Evolutionary conservation across 2,113 vertebrate genomes (phyloP), one percentile per base, ranked within the genome.

Genomic region (Hippotragus niger): DNA sequence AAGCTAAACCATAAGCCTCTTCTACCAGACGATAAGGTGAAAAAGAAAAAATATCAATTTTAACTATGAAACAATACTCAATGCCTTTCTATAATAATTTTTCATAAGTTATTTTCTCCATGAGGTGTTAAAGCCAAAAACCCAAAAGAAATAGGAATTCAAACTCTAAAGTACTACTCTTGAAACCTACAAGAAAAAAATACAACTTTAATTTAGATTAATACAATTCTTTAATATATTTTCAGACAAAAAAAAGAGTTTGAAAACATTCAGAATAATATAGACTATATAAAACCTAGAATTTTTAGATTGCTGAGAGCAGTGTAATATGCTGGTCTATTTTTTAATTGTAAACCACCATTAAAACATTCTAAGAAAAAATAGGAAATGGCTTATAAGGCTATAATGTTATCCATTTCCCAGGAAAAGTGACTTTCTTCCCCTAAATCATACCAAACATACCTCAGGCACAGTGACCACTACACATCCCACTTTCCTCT

Each of bases 151-250:
- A 82, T 0, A 57, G 9, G 21, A 81, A 97, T 84, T 76, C 89
- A 45, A 96, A 47, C 36, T 83, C 15, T 36, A 86, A 96, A 86
- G 15, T 52, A 86, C 47, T 87, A 60, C 55, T 96, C 86, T 90
- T 97, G 27, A 93, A 95, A 84, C n/a, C 64, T 84, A 13, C 23
- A 92, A 76, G 29, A 21, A 92, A 93, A 94, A 95, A 87, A 27
- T 8, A 94, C 27, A 64, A 94, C 36, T 90, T 67, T 55, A 84
- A 92, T 83, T 81, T 36, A 81, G 76, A 17, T 43, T n/a, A 81
- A 52, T 86, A 16, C 6, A 95, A 88, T 55, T 91, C 12, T 88
- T 64, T 57, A 80, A 53, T 64, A 7, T 47, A 81, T 33, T 95
- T 92, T 84, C 10, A 83, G 23, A 89, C 15, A 5, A 36, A 94